These are phyloP conservation scores for Leptopilina drosophilae DNA, from an alignment of 2,888 invertebrate species.

Conservation along the genomic window DNA sequence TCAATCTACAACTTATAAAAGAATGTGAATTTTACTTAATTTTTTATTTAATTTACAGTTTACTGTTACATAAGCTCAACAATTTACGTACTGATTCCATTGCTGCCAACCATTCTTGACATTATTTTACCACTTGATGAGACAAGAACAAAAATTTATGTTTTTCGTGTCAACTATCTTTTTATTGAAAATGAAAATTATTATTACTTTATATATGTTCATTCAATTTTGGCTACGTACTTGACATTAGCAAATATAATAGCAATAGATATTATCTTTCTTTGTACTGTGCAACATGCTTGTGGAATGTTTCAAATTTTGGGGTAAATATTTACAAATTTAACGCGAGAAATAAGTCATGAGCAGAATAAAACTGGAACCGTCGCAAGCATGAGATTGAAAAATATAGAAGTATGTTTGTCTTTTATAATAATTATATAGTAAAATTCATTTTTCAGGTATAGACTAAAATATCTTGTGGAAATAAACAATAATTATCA, in stretches of 20 bases:
- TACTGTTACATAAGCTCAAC: neutral
- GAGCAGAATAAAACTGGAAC: too few species aligned
- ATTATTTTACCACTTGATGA: neutral
- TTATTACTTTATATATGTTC: neutral
- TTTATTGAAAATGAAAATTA: neutral
- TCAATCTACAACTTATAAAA: too few species aligned
- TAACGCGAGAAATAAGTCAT: too few species aligned
- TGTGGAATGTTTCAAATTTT: conserved; percentile 5
- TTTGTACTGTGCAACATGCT: neutral
- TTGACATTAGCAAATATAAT: neutral
- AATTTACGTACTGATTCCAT: neutral
- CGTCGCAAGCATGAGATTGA: too few species aligned
- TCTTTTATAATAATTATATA: too few species aligned
- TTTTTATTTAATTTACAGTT: neutral
- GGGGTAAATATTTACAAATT: neutral
- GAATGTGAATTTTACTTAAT: too few species aligned
- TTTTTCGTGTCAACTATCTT: neutral
- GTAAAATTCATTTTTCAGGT: too few species aligned
- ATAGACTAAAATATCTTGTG: too few species aligned
- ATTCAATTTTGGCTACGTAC: neutral
- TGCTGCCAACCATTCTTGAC: neutral
- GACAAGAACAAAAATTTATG: neutral
- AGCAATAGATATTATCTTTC: neutral
- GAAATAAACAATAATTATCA: too few species aligned
- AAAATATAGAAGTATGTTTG: too few species aligned